Evolutionary conservation across 2,797 vertebrate genomes (phyloP), one percentile per base, ranked within the genome.

Genomic region (Ctenopoma multispine): DNA sequence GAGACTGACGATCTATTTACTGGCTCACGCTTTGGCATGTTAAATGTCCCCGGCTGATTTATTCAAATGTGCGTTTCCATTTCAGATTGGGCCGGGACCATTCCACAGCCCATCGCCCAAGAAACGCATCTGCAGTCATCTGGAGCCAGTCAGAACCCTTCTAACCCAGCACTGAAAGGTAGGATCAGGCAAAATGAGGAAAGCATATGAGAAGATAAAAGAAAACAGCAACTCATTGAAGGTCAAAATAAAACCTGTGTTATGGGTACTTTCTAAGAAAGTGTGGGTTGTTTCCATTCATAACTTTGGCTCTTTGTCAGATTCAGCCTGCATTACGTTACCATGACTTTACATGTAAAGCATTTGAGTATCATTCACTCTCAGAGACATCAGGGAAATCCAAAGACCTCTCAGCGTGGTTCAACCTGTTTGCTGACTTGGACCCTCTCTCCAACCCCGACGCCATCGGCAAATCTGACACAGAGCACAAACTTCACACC

Each of bases 401-500:
- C 61, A 89, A 93, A 81, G 94, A 95, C 82, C 93, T 94, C 91
- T 94, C 95, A 2, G 92, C 92, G 5, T 90, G 93, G 96, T 95
- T 97, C 86, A 94, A 84, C 82, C 92, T 95, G 49, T 96, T 95
- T 63, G 95, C 94, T 1, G 95, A 96, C 85, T 77, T 95, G 79
- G 93, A 96, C 87, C 95, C 95, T 0, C 94, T 97, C 66, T 95
- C 92, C 60, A 96, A 97, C 70, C 94, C 94, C 9, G 95, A 95
- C 10, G 90, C 94, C 0, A 87, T 99, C 27, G 97, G 98, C 59
- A 96, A 93, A 90, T 95, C 94, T 0, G 95, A 94, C 85, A 89
- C 93, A 72, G 96, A 98, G 80, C 96, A 97, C 0, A 95, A 99
- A 84, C 95, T 98, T 74, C 95, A 97, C 85, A 97, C 95, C 31